A percentile compares a stretch with the other conserved stretches of the same genome.
Conservation (phyloP, 2,888 invertebrate genomes). For the Idaea aversata region DNA sequence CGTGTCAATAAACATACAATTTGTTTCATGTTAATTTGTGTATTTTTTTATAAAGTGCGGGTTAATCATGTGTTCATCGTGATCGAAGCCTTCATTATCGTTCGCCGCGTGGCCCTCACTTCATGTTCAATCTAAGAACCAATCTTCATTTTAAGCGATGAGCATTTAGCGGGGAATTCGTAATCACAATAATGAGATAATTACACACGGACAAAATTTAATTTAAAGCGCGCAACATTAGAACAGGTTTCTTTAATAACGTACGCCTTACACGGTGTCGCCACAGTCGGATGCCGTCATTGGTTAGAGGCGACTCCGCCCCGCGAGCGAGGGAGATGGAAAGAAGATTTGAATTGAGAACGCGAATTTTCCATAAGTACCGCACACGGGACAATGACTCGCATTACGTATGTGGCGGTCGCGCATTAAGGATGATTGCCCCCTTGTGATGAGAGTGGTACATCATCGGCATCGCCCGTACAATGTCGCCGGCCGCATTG, state of each 20-base stretch:
- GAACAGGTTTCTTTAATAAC: conserved; percentile 81
- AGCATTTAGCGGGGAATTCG: conserved; percentile 78
- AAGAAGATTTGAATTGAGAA: conserved; percentile 80
- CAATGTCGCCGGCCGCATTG: conserved; percentile 74
- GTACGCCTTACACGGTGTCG: conserved; percentile 80
- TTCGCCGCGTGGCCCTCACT: conserved; percentile 53
- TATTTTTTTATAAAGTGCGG: conserved; percentile 39
- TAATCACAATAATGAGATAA: conserved; percentile 81
- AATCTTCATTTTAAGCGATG: conserved; percentile 72
- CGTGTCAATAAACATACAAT: conserved; percentile 64
- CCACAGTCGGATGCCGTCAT: conserved; percentile 74
- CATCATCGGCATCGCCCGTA: conserved; percentile 58
- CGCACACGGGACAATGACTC: conserved; percentile 80
- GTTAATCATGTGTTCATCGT: conserved; percentile 42
- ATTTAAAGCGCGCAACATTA: conserved; percentile 80
- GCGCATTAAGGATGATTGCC: conserved; percentile 80
- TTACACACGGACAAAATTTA: conserved; percentile 80
- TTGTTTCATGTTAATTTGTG: conserved; percentile 61
- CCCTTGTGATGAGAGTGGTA: conserved; percentile 78
- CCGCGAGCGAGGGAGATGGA: conserved; percentile 77
- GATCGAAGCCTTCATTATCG: conserved; percentile 51
- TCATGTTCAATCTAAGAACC: conserved; percentile 55
- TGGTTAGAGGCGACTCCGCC: conserved; percentile 78
- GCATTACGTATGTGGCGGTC: conserved; percentile 79
- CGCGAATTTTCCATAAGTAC: conserved; percentile 81